Base-by-base conservation (phyloP, 2,888 invertebrate species). In the Teleogryllus oceanicus region DNA sequence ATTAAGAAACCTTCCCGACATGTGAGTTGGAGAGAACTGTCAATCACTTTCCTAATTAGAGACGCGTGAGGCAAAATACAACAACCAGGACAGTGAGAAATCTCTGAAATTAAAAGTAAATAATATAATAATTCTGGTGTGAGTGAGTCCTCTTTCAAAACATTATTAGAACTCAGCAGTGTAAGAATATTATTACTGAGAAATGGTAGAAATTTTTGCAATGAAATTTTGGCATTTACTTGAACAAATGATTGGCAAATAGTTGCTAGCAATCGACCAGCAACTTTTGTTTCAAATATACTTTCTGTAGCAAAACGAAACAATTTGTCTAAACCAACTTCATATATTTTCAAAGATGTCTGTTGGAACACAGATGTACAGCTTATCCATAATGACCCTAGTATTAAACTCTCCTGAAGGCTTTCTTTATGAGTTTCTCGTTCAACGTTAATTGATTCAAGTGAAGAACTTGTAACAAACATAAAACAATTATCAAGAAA, bases 251-350 rank as follows among this genome's bases (percentile, higher is more conserved):
- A 87, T 80, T 92, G 90, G 81, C 94, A 90, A 81, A 96, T 87
- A 16, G 92, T 91, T 0, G 94, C 94, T 1, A 94, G 91, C 85
- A 95, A 90, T 85, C 92, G 92, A 0, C 96, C 96, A 0, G 96
- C 93, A 0, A 96, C 94, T 84, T 92, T 92, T 0, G 93, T 92
- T 86, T 97, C 97, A 83, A 95, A 91, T n/a, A 95, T 92, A 49
- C 92, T 91, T 79, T 91, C 91, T 0, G 91, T 92, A 0, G 92
- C 91, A 86, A 95, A 96, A 13, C 90, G 88, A 82, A 92, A 92
- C 51, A 97, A 89, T 86, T 95, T 95, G 83, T 92, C 90, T 77
- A 96, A 86, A 0, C 95, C 95, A 82, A 88, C 88, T 84, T 88
- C 87, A 85, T 89, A 91, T 83, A 92, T 91, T 21, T 87, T 85